These are phyloP conservation scores for Lasiommata megera DNA, from an alignment of 2,888 invertebrate genomes.

Conservation along the genomic window DNA sequence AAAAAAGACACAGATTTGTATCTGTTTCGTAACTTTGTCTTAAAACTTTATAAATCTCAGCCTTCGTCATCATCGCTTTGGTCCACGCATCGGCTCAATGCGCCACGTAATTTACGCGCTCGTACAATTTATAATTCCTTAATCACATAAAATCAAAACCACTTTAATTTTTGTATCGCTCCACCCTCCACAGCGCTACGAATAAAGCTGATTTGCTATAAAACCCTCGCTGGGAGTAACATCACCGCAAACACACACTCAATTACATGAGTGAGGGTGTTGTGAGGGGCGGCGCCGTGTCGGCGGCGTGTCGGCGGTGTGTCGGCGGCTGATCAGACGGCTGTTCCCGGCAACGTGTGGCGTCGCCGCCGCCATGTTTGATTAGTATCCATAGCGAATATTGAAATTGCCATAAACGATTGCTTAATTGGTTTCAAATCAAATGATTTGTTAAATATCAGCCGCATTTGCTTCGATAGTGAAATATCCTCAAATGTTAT, in stretches of 20 bases:
- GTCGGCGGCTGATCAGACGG: constrained; percentile 11
- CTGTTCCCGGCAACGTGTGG: not conserved
- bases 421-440: no score
- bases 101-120: no score
- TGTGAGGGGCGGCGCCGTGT: constrained; percentile 1
- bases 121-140: no score
- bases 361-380: not conserved
- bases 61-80: no score
- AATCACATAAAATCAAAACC: no score
- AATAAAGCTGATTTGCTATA: not conserved
- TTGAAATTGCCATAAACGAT: not conserved
- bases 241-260: constrained; percentile 6
- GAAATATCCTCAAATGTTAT: no score
- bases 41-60: no score
- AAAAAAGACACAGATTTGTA: no score
- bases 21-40: no score
- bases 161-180: not conserved
- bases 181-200: not conserved
- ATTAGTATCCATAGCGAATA: not conserved
- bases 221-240: not conserved
- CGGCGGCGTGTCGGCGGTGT: constrained; percentile 3
- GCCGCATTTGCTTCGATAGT: no score
- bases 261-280: not conserved
- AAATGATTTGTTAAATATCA: no score
- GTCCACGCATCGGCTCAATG: no score